Evolutionary conservation across 2,888 invertebrate genomes (phyloP), one percentile per base, ranked within the genome.

Genomic region (Polyploca ridens): DNA sequence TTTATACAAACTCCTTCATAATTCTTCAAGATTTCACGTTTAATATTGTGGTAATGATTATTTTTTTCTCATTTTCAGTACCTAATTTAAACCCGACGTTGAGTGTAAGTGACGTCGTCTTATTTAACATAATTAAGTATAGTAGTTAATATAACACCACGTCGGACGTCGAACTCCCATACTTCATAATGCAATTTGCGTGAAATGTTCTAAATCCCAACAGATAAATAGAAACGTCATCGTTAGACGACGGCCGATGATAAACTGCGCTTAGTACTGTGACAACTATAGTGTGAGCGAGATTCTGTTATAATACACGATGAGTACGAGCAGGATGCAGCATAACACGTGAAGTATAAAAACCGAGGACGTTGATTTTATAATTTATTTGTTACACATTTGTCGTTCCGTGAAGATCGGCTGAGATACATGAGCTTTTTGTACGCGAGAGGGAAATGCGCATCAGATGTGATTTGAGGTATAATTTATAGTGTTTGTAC

Each of bases 301-400:
- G 88, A 91, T 72, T 66, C 58, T 81, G 84, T 83, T 66, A 62
- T 65, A 69, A 74, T 68, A 67, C 66, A 65, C 62, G 65, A 70
- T 64, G 62, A 65, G 89, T 64, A 75, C 41, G 81, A 91, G 73
- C 69, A 78, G 75, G 89, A 89, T 69, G 69, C 75, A 74, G 70
- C 68, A 75, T 78, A 79, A 83, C 85, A 83, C 84, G 81, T 81
- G 85, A 85, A 72, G 85, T 89, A 91, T 92, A 93, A 94, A 93
- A 94, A 93, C 87, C 75, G 83, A 76, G 84, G 82, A 87, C 87
- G 92, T 93, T 93, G 93, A 93, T 93, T 93, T 93, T 88, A 93
- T 93, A 94, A 94, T 94, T 94, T 94, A 94, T 94, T 92, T 93
- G 93, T 93, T 90, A 93, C 93, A 93, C 91, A 93, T 94, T 93